Evolutionary conservation across 2,888 invertebrate species (phyloP).

Genomic region (Synergus japonicus): DNA sequence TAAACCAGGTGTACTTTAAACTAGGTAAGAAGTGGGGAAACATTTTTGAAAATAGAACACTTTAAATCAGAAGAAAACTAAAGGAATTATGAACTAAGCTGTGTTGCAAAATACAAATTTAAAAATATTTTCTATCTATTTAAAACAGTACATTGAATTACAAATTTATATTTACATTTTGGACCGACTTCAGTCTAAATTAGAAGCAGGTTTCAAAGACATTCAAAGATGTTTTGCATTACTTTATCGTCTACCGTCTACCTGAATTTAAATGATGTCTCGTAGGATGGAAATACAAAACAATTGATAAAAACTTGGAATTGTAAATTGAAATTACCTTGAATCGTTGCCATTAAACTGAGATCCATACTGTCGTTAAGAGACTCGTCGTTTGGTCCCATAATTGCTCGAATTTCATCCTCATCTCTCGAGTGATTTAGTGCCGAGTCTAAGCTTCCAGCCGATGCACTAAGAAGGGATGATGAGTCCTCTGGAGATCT

Average conservation of each 20-base stretch:
- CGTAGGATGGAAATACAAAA: background rate
- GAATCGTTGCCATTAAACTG: constrained; percentile 75
- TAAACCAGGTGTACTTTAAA: too few species aligned
- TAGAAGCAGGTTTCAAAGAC: background rate
- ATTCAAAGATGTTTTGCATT: too few species aligned
- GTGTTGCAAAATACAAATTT: background rate
- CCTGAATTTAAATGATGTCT: background rate
- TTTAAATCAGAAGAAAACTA: too few species aligned
- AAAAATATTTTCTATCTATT: background rate
- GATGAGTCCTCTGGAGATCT: constrained; percentile 86
- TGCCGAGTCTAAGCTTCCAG: constrained; percentile 92
- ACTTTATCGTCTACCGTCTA: background rate
- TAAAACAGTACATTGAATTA: background rate
- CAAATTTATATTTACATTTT: background rate
- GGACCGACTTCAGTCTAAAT: background rate
- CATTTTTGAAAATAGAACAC: too few species aligned
- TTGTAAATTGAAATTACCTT: constrained; percentile 73
- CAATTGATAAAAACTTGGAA: background rate
- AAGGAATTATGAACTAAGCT: too few species aligned
- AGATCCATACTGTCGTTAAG: constrained; percentile 76
- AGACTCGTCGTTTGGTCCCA: constrained; percentile 79
- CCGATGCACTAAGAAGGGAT: constrained; percentile 83
- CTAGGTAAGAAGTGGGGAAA: too few species aligned
- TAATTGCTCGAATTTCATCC: constrained; percentile 84
- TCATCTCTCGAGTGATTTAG: constrained; percentile 92